Percentiles rank a stretch among this genome's conserved stretches.
phyloP scores from a whole-genome alignment of 2,113 vertebrate species.

The Sarotherodon lohbergeri region DNA sequence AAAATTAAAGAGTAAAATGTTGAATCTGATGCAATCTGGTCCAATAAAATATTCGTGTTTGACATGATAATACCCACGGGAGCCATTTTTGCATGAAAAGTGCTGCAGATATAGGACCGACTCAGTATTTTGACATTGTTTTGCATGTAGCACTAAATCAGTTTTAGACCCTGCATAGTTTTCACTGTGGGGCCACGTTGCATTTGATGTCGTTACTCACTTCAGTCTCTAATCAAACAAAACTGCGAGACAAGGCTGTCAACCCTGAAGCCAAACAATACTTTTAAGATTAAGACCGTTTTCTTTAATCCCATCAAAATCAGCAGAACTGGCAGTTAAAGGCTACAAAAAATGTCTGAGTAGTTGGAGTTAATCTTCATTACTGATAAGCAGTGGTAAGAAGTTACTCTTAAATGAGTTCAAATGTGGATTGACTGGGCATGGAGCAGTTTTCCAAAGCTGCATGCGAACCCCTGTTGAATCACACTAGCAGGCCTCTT shows the following conservation, averaged over 20 bases:
- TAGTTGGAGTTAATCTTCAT: not conserved
- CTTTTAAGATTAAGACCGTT: constrained; percentile 3
- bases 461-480: not conserved
- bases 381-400: not conserved
- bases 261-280: not conserved
- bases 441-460: not conserved
- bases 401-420: not conserved
- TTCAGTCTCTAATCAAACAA: not conserved
- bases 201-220: not conserved
- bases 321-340: not conserved
- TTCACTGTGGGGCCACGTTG: not conserved
- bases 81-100: not conserved
- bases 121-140: not conserved
- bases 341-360: not conserved
- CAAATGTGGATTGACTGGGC: not conserved
- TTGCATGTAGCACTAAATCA: not conserved
- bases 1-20: not conserved
- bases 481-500: not conserved
- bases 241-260: not conserved
- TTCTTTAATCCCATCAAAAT: constrained; percentile 18
- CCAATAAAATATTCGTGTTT: not conserved
- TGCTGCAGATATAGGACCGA: not conserved
- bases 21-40: not conserved
- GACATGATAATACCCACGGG: not conserved
- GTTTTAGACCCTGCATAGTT: not conserved